Conservation (phyloP, 2,888 invertebrate species). For the Mycalesis mineus region DNA sequence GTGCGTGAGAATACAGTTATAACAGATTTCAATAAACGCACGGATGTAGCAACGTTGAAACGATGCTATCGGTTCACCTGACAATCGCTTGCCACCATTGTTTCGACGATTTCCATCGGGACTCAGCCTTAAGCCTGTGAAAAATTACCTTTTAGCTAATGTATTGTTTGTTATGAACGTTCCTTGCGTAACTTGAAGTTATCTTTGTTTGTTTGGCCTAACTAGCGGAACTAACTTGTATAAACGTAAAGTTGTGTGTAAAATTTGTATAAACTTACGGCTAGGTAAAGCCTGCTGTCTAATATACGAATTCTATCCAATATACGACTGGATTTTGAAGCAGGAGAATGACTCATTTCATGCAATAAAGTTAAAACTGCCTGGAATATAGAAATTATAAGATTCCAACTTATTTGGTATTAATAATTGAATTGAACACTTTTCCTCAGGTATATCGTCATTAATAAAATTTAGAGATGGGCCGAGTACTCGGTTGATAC, state of each 20-base stretch:
- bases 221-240: constrained; percentile 1
- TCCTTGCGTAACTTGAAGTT: neutral
- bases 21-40: constrained; percentile 17
- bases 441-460: too few species aligned
- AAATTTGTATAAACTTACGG: neutral
- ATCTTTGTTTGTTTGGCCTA: neutral
- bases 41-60: constrained; percentile 6
- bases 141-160: neutral
- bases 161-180: constrained; percentile 6
- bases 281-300: too few species aligned
- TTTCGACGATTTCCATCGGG: constrained; percentile 9
- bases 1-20: constrained; percentile 17
- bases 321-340: too few species aligned
- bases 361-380: too few species aligned
- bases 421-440: too few species aligned
- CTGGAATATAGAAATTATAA: too few species aligned
- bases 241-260: neutral
- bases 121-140: constrained; percentile 15
- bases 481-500: too few species aligned
- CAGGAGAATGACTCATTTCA: too few species aligned
- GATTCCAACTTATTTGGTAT: too few species aligned
- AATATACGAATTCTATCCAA: too few species aligned
- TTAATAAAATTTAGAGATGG: too few species aligned
- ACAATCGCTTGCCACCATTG: constrained; percentile 13
- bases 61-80: constrained; percentile 15